phyloP scores from a whole-genome alignment of 2,797 vertebrate genomes.

The Paedocypris micromegethes region DNA sequence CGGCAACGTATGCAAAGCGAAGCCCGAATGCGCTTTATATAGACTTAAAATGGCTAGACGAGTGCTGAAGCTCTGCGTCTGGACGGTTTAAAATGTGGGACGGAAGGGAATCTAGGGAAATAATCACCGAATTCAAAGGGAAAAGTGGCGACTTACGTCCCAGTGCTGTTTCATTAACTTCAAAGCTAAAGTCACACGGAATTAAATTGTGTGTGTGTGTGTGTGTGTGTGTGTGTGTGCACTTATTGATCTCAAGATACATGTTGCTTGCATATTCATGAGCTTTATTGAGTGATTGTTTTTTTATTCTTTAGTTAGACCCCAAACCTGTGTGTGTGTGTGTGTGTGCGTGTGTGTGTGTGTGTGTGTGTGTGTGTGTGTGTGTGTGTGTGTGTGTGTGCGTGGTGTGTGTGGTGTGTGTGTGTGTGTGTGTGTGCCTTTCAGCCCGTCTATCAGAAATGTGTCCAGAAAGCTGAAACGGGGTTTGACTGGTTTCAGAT shows the following conservation, averaged over 20 bases:
- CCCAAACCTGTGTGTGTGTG: no score
- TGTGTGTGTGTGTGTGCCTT: slow-evolving; percentile 44
- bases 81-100: slow-evolving; percentile 1
- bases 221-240: slow-evolving; percentile 4
- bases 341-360: no score
- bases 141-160: slow-evolving; percentile 20
- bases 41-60: no score
- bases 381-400: slow-evolving; percentile 4
- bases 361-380: slow-evolving; percentile 32
- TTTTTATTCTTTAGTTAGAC: no score
- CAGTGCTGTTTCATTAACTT: slow-evolving; percentile 26
- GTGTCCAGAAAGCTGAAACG: slow-evolving; percentile 12
- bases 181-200: slow-evolving; percentile 22
- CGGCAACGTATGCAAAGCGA: no score
- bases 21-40: no score
- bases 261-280: no score
- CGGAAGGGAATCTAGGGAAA: slow-evolving; percentile 14
- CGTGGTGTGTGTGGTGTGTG: background rate
- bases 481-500: slow-evolving; percentile 32
- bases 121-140: slow-evolving; percentile 23
- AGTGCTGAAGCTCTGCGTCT: no score
- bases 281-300: no score
- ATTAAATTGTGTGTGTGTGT: background rate
- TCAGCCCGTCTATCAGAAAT: background rate
- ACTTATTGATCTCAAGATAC: no score